Conservation (phyloP, 2,113 vertebrate species). For the Pangasianodon gigas region DNA sequence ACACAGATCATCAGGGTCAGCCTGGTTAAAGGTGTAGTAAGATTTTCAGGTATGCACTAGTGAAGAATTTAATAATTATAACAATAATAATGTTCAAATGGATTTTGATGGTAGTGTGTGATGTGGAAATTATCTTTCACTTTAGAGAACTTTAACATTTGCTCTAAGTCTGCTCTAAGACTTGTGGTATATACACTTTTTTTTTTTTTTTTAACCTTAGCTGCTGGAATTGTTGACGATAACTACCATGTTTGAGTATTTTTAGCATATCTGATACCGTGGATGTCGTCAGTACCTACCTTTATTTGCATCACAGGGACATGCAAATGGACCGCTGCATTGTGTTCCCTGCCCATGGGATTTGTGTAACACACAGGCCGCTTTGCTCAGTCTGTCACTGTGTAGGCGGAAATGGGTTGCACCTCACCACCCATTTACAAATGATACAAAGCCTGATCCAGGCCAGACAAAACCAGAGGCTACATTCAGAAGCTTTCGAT, state of each 20-base stretch:
- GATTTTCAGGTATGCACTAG: neutral
- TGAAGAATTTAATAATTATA: neutral
- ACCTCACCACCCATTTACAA: conserved; percentile 17
- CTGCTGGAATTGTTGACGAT: neutral
- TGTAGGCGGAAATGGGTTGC: conserved; percentile 12
- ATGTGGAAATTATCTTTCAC: neutral
- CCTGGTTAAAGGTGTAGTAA: neutral
- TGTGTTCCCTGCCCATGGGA: conserved; percentile 5
- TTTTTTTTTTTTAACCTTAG: neutral
- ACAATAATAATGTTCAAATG: neutral
- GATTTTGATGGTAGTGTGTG: neutral
- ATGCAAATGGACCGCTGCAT: conserved; percentile 22
- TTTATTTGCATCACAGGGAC: conserved; percentile 46
- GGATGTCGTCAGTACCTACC: conserved; percentile 1
- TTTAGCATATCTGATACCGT: conserved; percentile 21
- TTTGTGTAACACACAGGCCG: neutral
- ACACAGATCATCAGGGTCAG: neutral
- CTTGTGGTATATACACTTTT: neutral
- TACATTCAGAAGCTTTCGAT: neutral
- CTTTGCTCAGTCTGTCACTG: conserved; percentile 33
- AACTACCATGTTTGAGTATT: conserved; percentile 2
- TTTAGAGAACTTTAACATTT: neutral
- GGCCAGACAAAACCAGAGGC: neutral
- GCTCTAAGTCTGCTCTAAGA: neutral
- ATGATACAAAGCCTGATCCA: neutral